phyloP scores from a whole-genome alignment of 2,113 vertebrate genomes.

The Gopherus flavomarginatus region DNA sequence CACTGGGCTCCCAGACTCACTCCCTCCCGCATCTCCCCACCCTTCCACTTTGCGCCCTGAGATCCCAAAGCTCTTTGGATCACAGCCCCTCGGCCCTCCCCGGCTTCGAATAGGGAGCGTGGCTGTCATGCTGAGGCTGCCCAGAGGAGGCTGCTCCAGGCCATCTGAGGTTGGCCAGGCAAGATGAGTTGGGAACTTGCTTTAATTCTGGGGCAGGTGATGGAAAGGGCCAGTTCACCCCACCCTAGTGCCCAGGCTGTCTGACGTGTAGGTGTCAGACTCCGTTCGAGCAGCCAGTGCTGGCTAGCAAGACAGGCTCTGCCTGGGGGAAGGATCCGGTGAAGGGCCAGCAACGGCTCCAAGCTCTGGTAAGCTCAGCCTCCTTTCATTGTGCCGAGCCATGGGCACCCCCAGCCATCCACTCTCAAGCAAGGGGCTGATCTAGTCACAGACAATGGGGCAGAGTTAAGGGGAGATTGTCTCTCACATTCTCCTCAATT shows the following conservation, averaged over 20 bases:
- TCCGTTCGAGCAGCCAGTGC: too few relatives aligned
- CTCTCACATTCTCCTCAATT: conserved; percentile 36
- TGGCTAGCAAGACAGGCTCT: not conserved
- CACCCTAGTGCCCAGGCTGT: not conserved
- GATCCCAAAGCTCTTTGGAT: not conserved
- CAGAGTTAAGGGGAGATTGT: conserved; percentile 55
- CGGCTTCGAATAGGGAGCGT: not conserved
- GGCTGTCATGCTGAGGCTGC: too few relatives aligned
- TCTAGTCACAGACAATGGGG: not conserved
- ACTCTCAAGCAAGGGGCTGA: not conserved
- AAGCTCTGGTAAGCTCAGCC: not conserved
- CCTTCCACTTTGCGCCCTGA: fast-evolving
- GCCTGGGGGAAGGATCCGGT: too few relatives aligned
- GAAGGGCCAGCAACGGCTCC: too few relatives aligned
- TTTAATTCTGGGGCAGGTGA: not conserved
- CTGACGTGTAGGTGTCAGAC: not conserved
- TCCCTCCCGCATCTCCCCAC: not conserved
- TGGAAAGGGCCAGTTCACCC: not conserved
- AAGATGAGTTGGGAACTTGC: not conserved
- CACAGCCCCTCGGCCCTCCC: fast-evolving
- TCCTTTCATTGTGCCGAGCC: not conserved
- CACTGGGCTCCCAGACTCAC: not conserved
- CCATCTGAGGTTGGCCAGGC: too few relatives aligned
- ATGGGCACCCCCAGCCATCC: too few relatives aligned
- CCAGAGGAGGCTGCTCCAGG: too few relatives aligned